Conservation (phyloP, 2,113 vertebrate species). For the Halichoerus grypus region DNA sequence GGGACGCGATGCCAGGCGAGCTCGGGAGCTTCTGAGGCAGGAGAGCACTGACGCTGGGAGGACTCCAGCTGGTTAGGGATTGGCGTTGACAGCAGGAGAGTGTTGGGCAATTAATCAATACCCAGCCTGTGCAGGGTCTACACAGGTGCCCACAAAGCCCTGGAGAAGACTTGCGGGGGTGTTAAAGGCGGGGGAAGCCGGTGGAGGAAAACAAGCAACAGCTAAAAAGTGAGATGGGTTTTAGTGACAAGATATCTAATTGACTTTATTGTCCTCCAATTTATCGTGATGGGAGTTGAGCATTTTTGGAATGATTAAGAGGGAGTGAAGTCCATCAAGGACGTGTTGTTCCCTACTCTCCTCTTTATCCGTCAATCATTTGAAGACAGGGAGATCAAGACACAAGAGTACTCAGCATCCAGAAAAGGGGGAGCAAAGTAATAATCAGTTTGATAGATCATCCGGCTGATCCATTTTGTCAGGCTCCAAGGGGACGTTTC, state of each 20-base stretch:
- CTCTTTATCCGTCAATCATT: accelerated
- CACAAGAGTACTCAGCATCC: accelerated
- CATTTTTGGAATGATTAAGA: not conserved
- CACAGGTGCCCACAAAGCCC: not conserved
- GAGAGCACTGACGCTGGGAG: not conserved
- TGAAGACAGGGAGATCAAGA: accelerated
- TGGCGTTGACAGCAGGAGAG: not conserved
- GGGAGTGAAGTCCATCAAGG: not conserved
- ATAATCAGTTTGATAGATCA: accelerated
- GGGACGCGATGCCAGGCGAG: no score
- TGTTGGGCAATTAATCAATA: not conserved
- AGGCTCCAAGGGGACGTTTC: not conserved
- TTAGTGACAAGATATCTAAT: not conserved
- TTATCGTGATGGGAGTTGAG: not conserved
- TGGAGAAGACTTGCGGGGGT: accelerated
- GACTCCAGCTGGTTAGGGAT: not conserved
- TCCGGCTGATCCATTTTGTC: accelerated
- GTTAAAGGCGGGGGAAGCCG: no score
- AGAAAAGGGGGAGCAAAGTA: accelerated
- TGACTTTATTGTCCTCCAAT: not conserved
- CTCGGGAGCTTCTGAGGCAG: not conserved
- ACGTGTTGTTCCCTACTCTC: not conserved
- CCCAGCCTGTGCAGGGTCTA: accelerated
- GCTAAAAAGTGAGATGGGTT: accelerated
- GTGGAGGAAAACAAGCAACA: accelerated